phyloP scores from a whole-genome alignment of 2,113 vertebrate genomes.

The Acanthochromis polyacanthus region DNA sequence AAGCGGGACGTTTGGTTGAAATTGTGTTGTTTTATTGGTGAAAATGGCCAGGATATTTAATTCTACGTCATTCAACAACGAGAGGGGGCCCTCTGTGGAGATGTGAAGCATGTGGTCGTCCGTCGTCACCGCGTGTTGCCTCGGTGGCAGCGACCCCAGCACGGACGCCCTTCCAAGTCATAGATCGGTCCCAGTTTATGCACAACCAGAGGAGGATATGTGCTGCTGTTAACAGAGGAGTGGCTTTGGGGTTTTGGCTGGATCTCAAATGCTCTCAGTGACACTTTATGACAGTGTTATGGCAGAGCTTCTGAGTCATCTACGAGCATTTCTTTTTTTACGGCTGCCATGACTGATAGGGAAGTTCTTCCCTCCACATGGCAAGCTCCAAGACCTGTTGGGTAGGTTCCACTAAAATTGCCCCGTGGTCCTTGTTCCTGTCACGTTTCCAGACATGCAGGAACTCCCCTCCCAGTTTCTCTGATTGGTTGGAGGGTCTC shows the following conservation, averaged over 20 bases:
- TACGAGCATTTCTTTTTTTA: background rate
- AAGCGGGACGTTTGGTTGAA: background rate
- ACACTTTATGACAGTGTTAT: no score
- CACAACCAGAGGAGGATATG: no score
- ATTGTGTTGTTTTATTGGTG: background rate
- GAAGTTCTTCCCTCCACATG: background rate
- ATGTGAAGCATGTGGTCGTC: constrained; percentile 60
- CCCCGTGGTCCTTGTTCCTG: constrained; percentile 19
- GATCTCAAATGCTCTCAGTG: no score
- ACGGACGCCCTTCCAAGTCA: no score
- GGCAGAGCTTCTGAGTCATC: background rate
- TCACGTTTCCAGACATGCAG: constrained; percentile 71
- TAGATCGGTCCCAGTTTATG: no score
- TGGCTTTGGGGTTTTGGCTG: no score
- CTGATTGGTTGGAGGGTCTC: constrained; percentile 66
- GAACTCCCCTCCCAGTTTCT: constrained; percentile 44
- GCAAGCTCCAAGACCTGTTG: background rate
- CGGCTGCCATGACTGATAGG: no score
- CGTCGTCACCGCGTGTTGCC: constrained; percentile 51
- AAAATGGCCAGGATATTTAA: background rate
- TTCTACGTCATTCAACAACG: constrained; percentile 45
- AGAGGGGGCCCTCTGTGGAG: background rate
- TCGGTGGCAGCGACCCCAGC: background rate
- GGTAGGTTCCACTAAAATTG: background rate
- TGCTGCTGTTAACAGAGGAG: no score